Evolutionary conservation across 1,140 invertebrate species (phyloP).

Genomic region (Papilio machaon): DNA sequence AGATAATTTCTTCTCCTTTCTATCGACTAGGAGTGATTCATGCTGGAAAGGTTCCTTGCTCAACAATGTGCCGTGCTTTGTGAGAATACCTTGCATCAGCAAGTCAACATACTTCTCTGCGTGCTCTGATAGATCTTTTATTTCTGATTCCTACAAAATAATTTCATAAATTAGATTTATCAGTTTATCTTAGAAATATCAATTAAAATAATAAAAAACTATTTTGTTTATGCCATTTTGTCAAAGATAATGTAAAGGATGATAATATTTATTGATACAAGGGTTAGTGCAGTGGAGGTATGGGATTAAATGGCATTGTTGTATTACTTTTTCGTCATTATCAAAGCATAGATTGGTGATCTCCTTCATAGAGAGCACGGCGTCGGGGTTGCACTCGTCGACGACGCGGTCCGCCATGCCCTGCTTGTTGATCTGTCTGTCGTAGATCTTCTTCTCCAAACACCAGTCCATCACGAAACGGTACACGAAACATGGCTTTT

Average conservation of each 20-base stretch:
- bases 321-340: slow-evolving; percentile 89
- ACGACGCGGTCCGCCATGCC: slow-evolving; percentile 98
- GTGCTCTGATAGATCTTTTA: slow-evolving; percentile 86
- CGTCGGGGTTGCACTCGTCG: slow-evolving; percentile 98
- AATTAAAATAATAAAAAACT: not conserved
- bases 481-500: slow-evolving; percentile 97
- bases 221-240: no score
- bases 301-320: not conserved
- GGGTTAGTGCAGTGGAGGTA: no score
- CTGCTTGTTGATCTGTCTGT: slow-evolving; percentile 98
- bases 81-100: slow-evolving; percentile 89
- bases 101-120: slow-evolving; percentile 91
- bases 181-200: not conserved
- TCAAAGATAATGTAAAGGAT: not conserved
- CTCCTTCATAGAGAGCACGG: slow-evolving; percentile 96
- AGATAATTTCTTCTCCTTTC: slow-evolving; percentile 97
- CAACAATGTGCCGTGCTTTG: slow-evolving; percentile 86
- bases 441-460: slow-evolving; percentile 98
- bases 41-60: slow-evolving; percentile 97
- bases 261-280: no score
- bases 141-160: slow-evolving; percentile 83
- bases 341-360: slow-evolving; percentile 97
- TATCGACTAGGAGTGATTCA: slow-evolving; percentile 96
- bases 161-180: not conserved
- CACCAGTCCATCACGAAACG: slow-evolving; percentile 98